Evolutionary conservation across 2,797 vertebrate genomes (phyloP).

Genomic region (Hippocampus kuda): DNA sequence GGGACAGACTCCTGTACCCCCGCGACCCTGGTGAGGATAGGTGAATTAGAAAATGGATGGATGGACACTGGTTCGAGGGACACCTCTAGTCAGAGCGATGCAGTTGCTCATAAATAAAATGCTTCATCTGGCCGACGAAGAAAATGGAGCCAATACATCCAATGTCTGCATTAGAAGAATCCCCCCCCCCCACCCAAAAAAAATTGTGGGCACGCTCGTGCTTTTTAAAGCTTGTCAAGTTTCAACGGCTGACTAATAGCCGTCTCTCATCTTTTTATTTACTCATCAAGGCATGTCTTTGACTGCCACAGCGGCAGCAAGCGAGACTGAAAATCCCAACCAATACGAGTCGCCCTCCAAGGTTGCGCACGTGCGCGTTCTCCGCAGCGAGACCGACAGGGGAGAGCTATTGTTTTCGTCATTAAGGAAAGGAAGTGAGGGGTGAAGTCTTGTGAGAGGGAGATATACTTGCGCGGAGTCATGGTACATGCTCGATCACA

Average conservation of each 20-base stretch:
- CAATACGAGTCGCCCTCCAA: neutral
- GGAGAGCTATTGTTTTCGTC: constrained; percentile 48
- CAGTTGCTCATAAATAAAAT: too few relatives aligned
- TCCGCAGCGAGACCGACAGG: neutral
- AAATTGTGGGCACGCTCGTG: neutral
- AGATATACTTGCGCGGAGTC: constrained; percentile 56
- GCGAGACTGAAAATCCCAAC: neutral
- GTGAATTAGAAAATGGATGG: too few relatives aligned
- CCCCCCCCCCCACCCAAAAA: neutral
- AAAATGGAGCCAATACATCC: neutral
- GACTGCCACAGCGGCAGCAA: neutral
- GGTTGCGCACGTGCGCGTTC: constrained; percentile 5
- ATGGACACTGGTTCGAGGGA: too few relatives aligned
- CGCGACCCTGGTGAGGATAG: too few relatives aligned
- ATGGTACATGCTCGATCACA: constrained; percentile 49
- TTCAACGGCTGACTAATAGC: neutral
- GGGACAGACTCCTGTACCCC: too few relatives aligned
- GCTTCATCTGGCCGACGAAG: neutral
- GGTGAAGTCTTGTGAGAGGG: constrained; percentile 54
- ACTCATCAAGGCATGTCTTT: neutral
- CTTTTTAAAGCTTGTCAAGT: neutral
- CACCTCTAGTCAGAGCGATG: too few relatives aligned
- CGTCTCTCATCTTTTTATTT: neutral
- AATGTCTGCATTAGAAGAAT: neutral
- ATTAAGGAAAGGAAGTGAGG: constrained; percentile 63